Evolutionary conservation across 1,140 invertebrate species (phyloP), one percentile per base, ranked within the genome.

Genomic region (Eubasilissa regina): DNA sequence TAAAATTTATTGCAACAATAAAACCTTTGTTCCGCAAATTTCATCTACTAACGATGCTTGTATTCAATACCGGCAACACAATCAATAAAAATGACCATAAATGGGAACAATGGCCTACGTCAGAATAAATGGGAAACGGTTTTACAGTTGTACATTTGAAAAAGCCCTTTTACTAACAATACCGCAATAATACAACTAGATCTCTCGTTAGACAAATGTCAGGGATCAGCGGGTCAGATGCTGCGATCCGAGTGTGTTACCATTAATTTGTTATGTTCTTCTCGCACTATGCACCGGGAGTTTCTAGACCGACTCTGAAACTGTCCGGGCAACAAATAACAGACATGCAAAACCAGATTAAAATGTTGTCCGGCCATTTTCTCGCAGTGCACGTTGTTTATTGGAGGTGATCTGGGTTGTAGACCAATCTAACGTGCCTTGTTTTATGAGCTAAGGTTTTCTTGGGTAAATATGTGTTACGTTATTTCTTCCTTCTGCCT

Each of bases 51-150:
- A 70, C 66, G 47, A 51, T 43, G 13, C 15, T 66, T 11, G 21
- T 44, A 66, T 70, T 48, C 66, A 48, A 70, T 66, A 25, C 45
- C 10, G 45, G 17, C 44, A 9, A 4, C 66, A 43, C 60, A 48
- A 70, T 70, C 66, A 70, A 70, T 70, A 70, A 70, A 70, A 70
- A 70, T 70, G 66, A 70, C 66, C 66, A 70, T 48, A 51, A 70
- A 51, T 19, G 47, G 66, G 47, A 70, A 70, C 66, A 70, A 70
- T 53, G 44, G 45, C 43, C 6, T 70, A 53, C n/a, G 10, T 12
- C 12, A 62, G 58, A 62, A 62, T 62, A 62, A 21, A 12, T 15
- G 3, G 10, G 58, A 11, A 62, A 62, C 10, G 9, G 13, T 25
- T 25, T 25, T 21, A 70, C 66, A 51, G 66, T 70, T 70, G 44